Evolutionary conservation across 2,888 invertebrate genomes (phyloP).

Genomic region (Andrena hattorfiana): DNA sequence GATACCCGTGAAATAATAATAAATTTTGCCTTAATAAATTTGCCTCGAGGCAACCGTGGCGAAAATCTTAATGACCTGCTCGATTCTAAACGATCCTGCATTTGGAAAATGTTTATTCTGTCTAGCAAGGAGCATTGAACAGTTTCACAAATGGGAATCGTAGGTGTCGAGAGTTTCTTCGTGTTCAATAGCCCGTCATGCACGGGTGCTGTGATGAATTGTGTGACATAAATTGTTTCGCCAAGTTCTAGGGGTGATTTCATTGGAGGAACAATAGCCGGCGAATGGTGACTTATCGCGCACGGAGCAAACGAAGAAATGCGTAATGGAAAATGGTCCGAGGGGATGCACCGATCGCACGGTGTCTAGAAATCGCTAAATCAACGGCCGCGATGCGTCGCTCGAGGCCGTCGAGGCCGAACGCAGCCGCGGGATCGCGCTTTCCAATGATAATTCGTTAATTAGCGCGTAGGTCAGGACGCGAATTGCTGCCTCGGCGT

Average conservation of each 20-base stretch:
- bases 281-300: no score
- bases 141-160: no score
- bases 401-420: constrained; percentile 57
- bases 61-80: neutral
- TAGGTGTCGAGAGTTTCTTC: no score
- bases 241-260: no score
- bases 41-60: constrained; percentile 4
- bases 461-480: constrained; percentile 58
- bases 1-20: no score
- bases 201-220: no score
- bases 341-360: constrained; percentile 33
- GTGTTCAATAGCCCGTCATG: no score
- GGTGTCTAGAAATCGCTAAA: constrained; percentile 64
- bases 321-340: neutral
- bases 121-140: no score
- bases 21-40: no score
- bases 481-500: constrained; percentile 31
- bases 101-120: neutral
- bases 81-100: constrained; percentile 6
- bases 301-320: neutral
- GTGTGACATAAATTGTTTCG: no score
- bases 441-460: constrained; percentile 63
- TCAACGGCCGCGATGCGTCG: constrained; percentile 49
- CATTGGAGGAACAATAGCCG: no score
- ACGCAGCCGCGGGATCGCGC: constrained; percentile 49